Evolutionary conservation across 2,888 invertebrate species (phyloP), one percentile per base, ranked within the genome.

Genomic region (Sphaerolaimus hirsutus): DNA sequence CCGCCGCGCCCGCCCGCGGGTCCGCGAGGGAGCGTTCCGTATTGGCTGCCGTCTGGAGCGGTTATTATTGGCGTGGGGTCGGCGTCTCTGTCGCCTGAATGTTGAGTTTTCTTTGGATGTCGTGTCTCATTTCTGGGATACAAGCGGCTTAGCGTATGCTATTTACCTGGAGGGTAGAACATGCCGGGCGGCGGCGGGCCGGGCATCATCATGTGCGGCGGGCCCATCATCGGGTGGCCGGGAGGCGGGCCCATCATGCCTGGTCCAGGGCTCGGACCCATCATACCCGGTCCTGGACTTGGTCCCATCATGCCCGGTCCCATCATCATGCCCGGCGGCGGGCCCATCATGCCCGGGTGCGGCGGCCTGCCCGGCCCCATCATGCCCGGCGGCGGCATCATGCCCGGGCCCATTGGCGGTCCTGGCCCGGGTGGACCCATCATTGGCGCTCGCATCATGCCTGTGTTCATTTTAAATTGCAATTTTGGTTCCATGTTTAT

Each of bases 361-460:
- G 52, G 53, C 26, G 46, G 41, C 44, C 43, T 49, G 7, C 44
- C 44, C 25, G 38, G 43, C 25, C 29, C 43, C 22, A 25, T 45
- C 48, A 50, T 46, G 23, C 44, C 46, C 12, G 43, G 53, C 22
- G 47, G 50, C n/a, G 49, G 54, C 5, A 48, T 46, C 41, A 54
- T 45, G 14, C 50, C 47, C 21, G 41, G 51, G 14, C 32, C 44
- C 29, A 22, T n/a, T n/a, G n/a, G n/a, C n/a, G n/a, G n/a, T n/a
- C n/a, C n/a, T n/a, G n/a, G 37, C 21, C 49, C 29, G 12, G 49
- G 47, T 7, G 43, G 41, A n/a, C 41, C 40, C 27, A 4, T 26
- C 43, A 14, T n/a, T 41, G 2, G 36, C n/a, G n/a, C n/a, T n/a
- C n/a, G n/a, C n/a, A n/a, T n/a, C n/a, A n/a, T n/a, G n/a, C n/a